Conservation (phyloP, 1,140 invertebrate genomes). For the Cataglyphis hispanica region DNA sequence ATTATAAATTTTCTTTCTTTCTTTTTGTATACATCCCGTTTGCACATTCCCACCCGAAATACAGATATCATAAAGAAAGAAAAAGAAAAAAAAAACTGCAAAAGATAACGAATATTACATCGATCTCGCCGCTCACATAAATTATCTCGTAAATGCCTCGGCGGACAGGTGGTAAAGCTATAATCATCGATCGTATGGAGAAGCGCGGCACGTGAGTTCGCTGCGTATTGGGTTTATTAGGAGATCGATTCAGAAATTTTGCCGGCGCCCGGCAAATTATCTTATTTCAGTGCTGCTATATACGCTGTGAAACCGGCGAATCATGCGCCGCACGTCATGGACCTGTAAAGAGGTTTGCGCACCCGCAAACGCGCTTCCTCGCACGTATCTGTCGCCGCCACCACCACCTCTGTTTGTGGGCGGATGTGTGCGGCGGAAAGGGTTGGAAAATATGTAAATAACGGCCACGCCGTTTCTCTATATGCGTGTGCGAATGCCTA, state of each 20-base stretch:
- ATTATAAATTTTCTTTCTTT: background rate
- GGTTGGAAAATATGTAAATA: conserved; percentile 71
- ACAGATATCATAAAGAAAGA: too few relatives aligned
- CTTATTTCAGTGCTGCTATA: conserved; percentile 31
- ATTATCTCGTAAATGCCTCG: background rate
- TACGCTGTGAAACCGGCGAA: conserved; percentile 68
- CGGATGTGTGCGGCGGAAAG: conserved; percentile 57
- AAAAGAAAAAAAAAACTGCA: background rate
- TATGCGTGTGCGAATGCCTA: background rate
- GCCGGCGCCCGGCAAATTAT: background rate
- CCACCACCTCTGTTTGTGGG: conserved; percentile 19
- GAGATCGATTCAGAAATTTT: conserved; percentile 11
- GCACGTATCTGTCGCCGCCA: background rate
- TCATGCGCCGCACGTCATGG: conserved; percentile 65
- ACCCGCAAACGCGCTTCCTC: conserved; percentile 61
- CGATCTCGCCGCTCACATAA: background rate
- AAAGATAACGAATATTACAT: too few relatives aligned
- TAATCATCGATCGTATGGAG: background rate
- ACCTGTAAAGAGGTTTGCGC: conserved; percentile 69
- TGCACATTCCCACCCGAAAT: background rate
- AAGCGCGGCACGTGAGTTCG: background rate
- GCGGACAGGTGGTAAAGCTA: background rate
- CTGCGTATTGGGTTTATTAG: background rate
- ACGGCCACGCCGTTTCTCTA: background rate
- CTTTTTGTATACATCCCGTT: too few relatives aligned